These are phyloP conservation scores for Popillia japonica DNA, from an alignment of 1,140 invertebrate species.

Conservation along the genomic window DNA sequence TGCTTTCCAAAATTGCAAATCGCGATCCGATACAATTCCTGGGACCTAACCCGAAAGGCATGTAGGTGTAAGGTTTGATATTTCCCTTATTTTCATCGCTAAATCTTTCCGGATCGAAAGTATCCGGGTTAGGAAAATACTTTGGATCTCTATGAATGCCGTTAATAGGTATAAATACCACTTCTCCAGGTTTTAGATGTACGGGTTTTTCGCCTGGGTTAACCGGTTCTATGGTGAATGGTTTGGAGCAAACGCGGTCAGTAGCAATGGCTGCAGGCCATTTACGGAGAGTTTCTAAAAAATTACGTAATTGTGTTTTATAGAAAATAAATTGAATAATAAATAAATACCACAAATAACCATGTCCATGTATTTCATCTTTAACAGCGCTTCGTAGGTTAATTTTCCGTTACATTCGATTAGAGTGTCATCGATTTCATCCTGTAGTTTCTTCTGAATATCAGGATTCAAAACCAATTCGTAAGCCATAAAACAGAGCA, in stretches of 20 bases:
- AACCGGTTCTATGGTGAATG: constrained; percentile 42
- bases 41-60: constrained; percentile 67
- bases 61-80: constrained; percentile 60
- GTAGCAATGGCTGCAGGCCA: constrained; percentile 61
- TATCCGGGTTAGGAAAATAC: constrained; percentile 53
- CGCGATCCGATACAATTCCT: constrained; percentile 56
- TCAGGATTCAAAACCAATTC: constrained; percentile 64
- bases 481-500: constrained; percentile 55
- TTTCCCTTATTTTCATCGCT: constrained; percentile 51
- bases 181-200: constrained; percentile 40
- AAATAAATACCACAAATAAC: constrained; percentile 48
- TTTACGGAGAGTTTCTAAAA: constrained; percentile 61
- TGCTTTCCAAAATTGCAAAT: constrained; percentile 39
- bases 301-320: too few species aligned
- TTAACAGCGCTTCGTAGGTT: constrained; percentile 59
- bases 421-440: constrained; percentile 57
- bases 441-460: constrained; percentile 59
- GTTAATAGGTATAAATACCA: constrained; percentile 53
- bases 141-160: constrained; percentile 51
- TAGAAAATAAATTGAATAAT: neutral
- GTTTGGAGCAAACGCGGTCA: constrained; percentile 49
- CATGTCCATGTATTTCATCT: constrained; percentile 31
- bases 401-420: constrained; percentile 51
- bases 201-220: constrained; percentile 39
- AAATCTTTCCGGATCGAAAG: constrained; percentile 62